These are phyloP conservation scores for Pteropus rufus DNA, from an alignment of 2,797 vertebrate genomes.

Conservation along the genomic window DNA sequence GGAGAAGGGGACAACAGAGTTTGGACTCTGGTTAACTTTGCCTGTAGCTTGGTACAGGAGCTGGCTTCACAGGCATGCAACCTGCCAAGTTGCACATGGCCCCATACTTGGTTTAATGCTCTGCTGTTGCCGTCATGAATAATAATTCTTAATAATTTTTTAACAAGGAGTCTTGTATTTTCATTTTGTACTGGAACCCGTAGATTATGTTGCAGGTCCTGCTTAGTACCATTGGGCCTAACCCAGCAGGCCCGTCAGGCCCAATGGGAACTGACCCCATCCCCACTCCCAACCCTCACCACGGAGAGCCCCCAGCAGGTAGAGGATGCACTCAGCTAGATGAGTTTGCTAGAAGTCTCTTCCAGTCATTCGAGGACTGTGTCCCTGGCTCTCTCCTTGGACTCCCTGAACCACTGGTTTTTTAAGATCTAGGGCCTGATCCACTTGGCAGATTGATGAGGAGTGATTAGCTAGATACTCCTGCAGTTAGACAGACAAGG, in stretches of 20 bases:
- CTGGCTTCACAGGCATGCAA: not conserved
- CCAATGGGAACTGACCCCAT: not conserved
- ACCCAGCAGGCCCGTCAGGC: not conserved
- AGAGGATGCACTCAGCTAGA: not conserved
- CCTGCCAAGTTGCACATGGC: not conserved
- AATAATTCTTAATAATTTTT: not conserved
- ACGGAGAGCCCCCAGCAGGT: not conserved
- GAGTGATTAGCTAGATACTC: not conserved
- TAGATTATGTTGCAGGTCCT: not conserved
- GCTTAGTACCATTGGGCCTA: not conserved
- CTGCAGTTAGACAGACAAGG: not conserved
- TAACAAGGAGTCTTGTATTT: not conserved
- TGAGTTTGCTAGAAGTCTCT: conserved; percentile 25
- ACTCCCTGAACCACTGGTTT: not conserved
- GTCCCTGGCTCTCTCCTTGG: not conserved
- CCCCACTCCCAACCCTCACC: not conserved
- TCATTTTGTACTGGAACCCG: not conserved
- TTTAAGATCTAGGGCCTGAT: not conserved
- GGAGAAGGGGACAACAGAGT: not conserved
- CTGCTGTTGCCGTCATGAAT: not conserved
- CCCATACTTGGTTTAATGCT: not conserved
- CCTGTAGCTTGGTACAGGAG: not conserved
- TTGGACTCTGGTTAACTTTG: not conserved
- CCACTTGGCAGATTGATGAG: not conserved
- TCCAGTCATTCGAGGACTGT: not conserved